A percentile compares a stretch with the other conserved stretches of the same genome.
phyloP scores from a whole-genome alignment of 2,797 vertebrate species.

The Ataeniobius toweri region DNA sequence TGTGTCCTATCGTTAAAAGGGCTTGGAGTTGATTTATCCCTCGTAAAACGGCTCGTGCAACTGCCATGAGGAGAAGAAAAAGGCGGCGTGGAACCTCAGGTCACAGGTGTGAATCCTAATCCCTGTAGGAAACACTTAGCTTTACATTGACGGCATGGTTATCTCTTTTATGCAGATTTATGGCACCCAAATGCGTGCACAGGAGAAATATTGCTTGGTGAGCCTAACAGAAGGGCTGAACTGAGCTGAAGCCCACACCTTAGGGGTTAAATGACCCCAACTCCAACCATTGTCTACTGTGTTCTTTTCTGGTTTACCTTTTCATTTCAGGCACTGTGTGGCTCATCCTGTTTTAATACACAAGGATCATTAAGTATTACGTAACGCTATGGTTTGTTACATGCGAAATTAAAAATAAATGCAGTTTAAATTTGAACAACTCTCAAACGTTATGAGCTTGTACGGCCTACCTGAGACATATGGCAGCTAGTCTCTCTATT shows the following conservation, averaged over 20 bases:
- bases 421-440: no score
- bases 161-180: conserved; percentile 73
- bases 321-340: not conserved
- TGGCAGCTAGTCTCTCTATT: conserved; percentile 91
- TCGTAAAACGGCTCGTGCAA: conserved; percentile 67
- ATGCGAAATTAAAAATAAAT: not conserved
- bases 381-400: not conserved
- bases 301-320: not conserved
- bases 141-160: conserved; percentile 49
- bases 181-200: conserved; percentile 33
- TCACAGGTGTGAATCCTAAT: conserved; percentile 69
- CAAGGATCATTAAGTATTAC: not conserved
- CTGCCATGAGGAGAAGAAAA: conserved; percentile 55
- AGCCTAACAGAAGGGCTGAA: conserved; percentile 35
- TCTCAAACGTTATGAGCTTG: no score
- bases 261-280: conserved; percentile 6
- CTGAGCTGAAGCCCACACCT: conserved; percentile 35
- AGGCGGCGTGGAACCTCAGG: conserved; percentile 48
- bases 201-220: conserved; percentile 29
- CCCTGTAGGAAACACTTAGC: conserved; percentile 68
- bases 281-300: not conserved
- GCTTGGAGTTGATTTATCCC: conserved; percentile 74
- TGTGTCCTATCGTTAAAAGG: conserved; percentile 77
- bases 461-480: conserved; percentile 88
- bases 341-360: not conserved